Percentiles rank a stretch among this genome's conserved stretches.
Evolutionary conservation across 1,140 invertebrate genomes (phyloP).

Genomic region (Drosophila bocki): DNA sequence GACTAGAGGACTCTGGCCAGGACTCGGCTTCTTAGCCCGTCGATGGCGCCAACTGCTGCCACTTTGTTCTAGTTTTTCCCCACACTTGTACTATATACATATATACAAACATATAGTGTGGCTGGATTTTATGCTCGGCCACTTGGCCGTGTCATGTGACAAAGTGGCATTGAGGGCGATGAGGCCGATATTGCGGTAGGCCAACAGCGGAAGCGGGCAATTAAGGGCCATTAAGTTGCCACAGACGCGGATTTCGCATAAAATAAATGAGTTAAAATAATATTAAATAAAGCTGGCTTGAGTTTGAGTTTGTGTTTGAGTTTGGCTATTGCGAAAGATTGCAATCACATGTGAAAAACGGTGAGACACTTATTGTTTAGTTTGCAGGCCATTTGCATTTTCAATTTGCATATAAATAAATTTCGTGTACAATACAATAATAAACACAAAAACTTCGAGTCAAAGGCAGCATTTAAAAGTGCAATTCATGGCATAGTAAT

Average conservation of each 20-base stretch:
- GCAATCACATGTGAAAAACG: conserved; percentile 73
- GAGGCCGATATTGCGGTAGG: conserved; percentile 51
- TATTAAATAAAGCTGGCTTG: conserved; percentile 47
- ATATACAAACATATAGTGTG: not conserved
- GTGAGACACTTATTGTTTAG: conserved; percentile 73
- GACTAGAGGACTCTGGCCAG: conserved; percentile 7
- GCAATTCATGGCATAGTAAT: conserved; percentile 66
- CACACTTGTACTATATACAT: not conserved
- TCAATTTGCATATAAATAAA: conserved; percentile 80
- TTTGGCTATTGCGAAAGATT: conserved; percentile 33
- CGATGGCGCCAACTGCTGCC: conserved; percentile 54
- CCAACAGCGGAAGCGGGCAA: conserved; percentile 59
- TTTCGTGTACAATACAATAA: conserved; percentile 60
- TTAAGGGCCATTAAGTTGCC: conserved; percentile 70
- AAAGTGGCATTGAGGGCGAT: conserved; percentile 72
- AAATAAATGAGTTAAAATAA: conserved; percentile 57
- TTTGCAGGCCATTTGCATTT: conserved; percentile 53
- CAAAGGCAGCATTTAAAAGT: conserved; percentile 78
- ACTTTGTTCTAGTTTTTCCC: conserved; percentile 20
- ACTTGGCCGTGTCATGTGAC: conserved; percentile 73
- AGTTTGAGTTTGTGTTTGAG: conserved; percentile 11
- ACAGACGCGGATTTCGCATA: conserved; percentile 59
- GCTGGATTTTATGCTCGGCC: conserved; percentile 60
- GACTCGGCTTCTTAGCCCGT: conserved; percentile 47
- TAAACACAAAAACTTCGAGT: conserved; percentile 49